Percentiles rank a stretch among this genome's conserved stretches.
phyloP scores from a whole-genome alignment of 2,888 invertebrate genomes.

The Heliothis peltigera region DNA sequence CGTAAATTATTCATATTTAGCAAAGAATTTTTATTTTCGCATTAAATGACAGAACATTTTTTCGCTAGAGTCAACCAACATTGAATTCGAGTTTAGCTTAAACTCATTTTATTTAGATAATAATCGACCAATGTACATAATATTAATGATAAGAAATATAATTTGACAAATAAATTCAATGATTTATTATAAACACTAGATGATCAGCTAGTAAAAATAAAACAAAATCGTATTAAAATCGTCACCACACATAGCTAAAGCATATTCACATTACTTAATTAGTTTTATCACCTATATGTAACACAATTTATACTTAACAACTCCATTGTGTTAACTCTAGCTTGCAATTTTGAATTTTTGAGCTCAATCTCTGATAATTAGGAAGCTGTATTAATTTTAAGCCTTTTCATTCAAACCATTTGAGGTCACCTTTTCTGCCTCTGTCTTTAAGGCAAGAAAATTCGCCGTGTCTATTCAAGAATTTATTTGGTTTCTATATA shows the following conservation, averaged over 20 bases:
- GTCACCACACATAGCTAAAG: no score
- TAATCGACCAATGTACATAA: conserved; percentile 8
- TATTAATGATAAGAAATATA: conserved; percentile 23
- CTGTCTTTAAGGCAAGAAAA: no score
- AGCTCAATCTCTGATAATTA: neutral
- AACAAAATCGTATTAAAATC: neutral
- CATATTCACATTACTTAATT: no score
- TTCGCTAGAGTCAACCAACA: conserved; percentile 4
- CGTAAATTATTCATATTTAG: conserved; percentile 13
- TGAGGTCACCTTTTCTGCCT: neutral
- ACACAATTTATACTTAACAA: neutral
- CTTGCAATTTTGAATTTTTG: neutral
- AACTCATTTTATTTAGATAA: neutral
- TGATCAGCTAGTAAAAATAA: conserved; percentile 15
- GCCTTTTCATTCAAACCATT: neutral
- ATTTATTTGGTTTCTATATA: no score
- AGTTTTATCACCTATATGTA: no score
- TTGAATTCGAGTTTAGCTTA: neutral
- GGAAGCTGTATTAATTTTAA: neutral
- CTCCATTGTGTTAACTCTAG: neutral
- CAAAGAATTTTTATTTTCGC: conserved; percentile 59
- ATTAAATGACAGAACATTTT: conserved; percentile 16
- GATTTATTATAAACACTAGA: neutral
- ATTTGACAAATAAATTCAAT: conserved; percentile 7
- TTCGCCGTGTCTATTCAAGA: no score